A percentile compares a stretch with the other conserved stretches of the same genome.
phyloP scores from a whole-genome alignment of 2,113 vertebrate species.

The Abramis brama region DNA sequence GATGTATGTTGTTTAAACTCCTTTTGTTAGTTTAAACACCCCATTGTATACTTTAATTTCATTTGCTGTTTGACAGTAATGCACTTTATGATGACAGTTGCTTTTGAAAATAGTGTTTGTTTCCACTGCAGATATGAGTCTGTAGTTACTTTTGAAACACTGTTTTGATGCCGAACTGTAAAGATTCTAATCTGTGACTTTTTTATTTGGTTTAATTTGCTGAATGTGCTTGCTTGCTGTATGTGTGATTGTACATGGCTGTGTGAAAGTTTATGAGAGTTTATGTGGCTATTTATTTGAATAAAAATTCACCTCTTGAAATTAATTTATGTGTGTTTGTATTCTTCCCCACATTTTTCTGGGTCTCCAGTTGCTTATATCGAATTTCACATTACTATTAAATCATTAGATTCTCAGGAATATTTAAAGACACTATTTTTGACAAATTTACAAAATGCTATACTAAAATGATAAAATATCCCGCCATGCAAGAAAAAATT shows the following conservation, averaged over 20 bases:
- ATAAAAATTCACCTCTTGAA: slow-evolving; percentile 77
- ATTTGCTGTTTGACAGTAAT: slow-evolving; percentile 64
- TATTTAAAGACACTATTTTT: neutral
- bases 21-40: slow-evolving; percentile 53
- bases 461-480: too few species aligned
- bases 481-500: too few species aligned
- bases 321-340: neutral
- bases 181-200: slow-evolving; percentile 21
- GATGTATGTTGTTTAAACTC: slow-evolving; percentile 31
- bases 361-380: neutral
- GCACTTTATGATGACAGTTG: slow-evolving; percentile 75
- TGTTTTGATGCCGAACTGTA: slow-evolving; percentile 66
- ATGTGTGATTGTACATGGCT: slow-evolving; percentile 46
- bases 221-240: slow-evolving; percentile 70
- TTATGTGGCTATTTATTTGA: slow-evolving; percentile 85
- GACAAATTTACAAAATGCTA: neutral
- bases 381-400: neutral
- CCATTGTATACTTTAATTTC: slow-evolving; percentile 61
- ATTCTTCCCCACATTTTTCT: neutral
- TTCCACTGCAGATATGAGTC: slow-evolving; percentile 59
- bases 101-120: slow-evolving; percentile 58
- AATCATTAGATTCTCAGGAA: neutral
- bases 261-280: slow-evolving; percentile 55
- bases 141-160: slow-evolving; percentile 68
- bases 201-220: slow-evolving; percentile 63